Evolutionary conservation across 2,888 invertebrate genomes (phyloP).

Genomic region (Nephrotoma guestfalica): DNA sequence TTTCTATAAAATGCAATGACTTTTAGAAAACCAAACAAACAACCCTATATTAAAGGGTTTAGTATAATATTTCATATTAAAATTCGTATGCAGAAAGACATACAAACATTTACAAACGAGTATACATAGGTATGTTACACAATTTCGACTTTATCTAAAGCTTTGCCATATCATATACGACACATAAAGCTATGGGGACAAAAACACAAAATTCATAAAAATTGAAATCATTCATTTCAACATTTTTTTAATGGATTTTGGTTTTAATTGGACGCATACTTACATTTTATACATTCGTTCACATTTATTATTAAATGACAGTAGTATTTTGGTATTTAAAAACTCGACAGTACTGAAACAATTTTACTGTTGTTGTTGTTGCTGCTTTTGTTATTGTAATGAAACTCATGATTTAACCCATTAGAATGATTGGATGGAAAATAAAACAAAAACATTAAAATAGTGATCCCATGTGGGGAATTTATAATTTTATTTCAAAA

Average conservation of each 20-base stretch:
- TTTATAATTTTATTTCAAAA: not conserved
- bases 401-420: not conserved
- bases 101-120: no score
- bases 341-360: not conserved
- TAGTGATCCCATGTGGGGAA: not conserved
- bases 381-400: not conserved
- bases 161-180: not conserved
- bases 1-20: no score
- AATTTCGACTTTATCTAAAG: not conserved
- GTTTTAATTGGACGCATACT: not conserved
- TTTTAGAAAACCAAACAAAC: no score
- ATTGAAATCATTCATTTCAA: not conserved
- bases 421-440: not conserved
- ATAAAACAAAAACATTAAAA: not conserved
- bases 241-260: not conserved
- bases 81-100: no score
- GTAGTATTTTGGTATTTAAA: not conserved
- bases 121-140: not conserved
- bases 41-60: no score
- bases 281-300: not conserved
- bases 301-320: not conserved
- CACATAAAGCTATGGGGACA: not conserved
- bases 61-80: no score
- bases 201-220: not conserved
- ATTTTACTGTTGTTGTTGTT: no score